These are phyloP conservation scores for Andrena camellia DNA, from an alignment of 2,888 invertebrate genomes.

Conservation along the genomic window DNA sequence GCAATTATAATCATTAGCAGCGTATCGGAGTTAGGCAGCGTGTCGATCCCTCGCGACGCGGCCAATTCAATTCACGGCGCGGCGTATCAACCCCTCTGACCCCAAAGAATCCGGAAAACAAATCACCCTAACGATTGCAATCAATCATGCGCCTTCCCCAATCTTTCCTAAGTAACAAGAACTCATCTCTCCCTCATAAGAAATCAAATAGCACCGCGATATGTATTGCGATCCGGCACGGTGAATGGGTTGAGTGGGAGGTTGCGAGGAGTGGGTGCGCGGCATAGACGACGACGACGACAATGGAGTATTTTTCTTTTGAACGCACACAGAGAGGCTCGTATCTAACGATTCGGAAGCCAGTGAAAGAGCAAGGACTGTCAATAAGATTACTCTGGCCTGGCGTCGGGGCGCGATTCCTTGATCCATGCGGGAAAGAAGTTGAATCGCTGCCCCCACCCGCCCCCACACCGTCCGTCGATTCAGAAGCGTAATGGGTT, in stretches of 20 bases:
- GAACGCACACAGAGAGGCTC: background rate
- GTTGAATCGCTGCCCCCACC: slow-evolving; percentile 20
- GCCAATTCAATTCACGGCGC: slow-evolving; percentile 26
- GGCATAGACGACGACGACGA: background rate
- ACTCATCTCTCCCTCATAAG: background rate
- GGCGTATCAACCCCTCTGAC: background rate
- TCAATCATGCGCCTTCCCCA: slow-evolving; percentile 28
- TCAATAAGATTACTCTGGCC: slow-evolving; percentile 38
- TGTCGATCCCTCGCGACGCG: background rate
- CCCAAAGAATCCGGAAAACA: slow-evolving; percentile 17
- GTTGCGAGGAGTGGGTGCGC: no score
- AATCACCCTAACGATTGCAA: slow-evolving; percentile 36
- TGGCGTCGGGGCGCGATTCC: slow-evolving; percentile 19
- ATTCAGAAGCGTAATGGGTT: slow-evolving; percentile 60
- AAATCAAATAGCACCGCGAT: slow-evolving; percentile 7
- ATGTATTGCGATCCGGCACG: slow-evolving; percentile 1
- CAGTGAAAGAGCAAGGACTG: slow-evolving; percentile 10
- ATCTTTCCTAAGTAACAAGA: slow-evolving; percentile 38
- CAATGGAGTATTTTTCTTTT: background rate
- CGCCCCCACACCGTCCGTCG: background rate
- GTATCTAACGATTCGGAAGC: slow-evolving; percentile 26
- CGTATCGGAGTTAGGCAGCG: background rate
- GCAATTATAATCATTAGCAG: slow-evolving; percentile 9
- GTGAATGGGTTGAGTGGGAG: background rate
- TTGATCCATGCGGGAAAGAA: slow-evolving; percentile 43